Evolutionary conservation across 2,113 vertebrate species (phyloP), one percentile per base, ranked within the genome.

Genomic region (Pelecanoides urinatrix): DNA sequence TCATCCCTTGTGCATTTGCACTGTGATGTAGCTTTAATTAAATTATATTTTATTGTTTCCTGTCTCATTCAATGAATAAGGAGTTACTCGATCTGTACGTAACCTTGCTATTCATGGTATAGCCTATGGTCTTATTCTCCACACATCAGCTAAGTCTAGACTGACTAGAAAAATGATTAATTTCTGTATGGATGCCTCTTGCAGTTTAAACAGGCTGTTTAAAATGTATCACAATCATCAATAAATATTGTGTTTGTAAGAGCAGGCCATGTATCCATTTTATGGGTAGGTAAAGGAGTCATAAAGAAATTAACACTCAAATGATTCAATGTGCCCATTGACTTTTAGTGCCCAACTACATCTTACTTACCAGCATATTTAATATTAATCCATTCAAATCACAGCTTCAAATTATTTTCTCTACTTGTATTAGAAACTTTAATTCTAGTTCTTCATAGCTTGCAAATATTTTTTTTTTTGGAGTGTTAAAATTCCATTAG

Each of bases 11-110:
- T 80, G 58, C 29, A 68, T 82, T 87, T 91, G 49, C 40, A 32
- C n/a, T 85, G 49, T 67, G 34, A 80, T 91, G 56, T 40, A 70
- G 32, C 42, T 65, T 90, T 90, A 96, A 95, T 93, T 83, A 93
- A 73, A 93, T 90, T 85, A 76, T 88, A 72, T 92, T 93, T 88
- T 83, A 87, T 91, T 90, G 19, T 96, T 90, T 92, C 29, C 59
- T 90, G 47, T 90, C 88, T 93, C 67, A 66, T 80, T 90, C 63
- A 88, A 63, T 84, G 63, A 95, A 62, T 50, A 78, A 74, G 22
- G 38, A 67, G 65, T 80, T 86, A 61, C n/a, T 78, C 75, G 71
- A 36, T 68, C 61, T 85, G 25, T 58, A 42, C 0, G 0, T 83
- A 70, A 73, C 45, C 32, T 88, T 86, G 38, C 32, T 95, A 62